Evolutionary conservation across 1,140 invertebrate species (phyloP), one percentile per base, ranked within the genome.

Genomic region (Ooceraea biroi): DNA sequence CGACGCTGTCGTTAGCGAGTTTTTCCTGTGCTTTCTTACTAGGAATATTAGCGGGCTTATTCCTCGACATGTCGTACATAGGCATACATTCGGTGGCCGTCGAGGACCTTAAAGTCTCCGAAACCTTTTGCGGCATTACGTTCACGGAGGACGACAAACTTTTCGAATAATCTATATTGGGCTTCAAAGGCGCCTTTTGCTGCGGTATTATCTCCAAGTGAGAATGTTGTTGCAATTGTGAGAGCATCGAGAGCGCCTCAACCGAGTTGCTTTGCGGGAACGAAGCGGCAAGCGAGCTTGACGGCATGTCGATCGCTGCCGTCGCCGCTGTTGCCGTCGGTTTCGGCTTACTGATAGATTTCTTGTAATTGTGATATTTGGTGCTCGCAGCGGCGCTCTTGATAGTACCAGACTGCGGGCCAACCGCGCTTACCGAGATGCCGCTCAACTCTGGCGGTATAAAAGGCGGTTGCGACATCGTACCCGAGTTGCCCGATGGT

Each of bases 181-280:
- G 7, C 48, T 92, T 91, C 0, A 66, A 55, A 14, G 89, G 80
- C 2, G 68, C 1, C 48, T 88, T 93, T 14, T 87, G 90, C 88
- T 91, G 93, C 90, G 95, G 96, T 85, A 94, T 94, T 25, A 94
- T 94, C 58, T 94, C 91, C 92, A 97, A 90, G 95, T 97, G 96
- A 92, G 96, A 85, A 89, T 97, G 77, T 91, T 97, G 95, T 92
- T 97, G 86, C 95, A 97, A 14, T 94, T 96, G 83, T 91, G 95
- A 94, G 69, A 95, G 85, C 69, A 93, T 89, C 0, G 91, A 91
- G 0, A 93, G 71, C 30, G 92, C 86, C 7, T 91, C 91, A 0
- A 46, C 77, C 0, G 88, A 73, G 10, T 83, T 90, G 1, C 87
- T 17, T 52, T 90, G 69, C 5, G 85, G 10, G 4, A 85, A 84